Percentiles rank a stretch among this genome's conserved stretches.
phyloP scores from a whole-genome alignment of 2,113 vertebrate genomes.

The Myodes glareolus region DNA sequence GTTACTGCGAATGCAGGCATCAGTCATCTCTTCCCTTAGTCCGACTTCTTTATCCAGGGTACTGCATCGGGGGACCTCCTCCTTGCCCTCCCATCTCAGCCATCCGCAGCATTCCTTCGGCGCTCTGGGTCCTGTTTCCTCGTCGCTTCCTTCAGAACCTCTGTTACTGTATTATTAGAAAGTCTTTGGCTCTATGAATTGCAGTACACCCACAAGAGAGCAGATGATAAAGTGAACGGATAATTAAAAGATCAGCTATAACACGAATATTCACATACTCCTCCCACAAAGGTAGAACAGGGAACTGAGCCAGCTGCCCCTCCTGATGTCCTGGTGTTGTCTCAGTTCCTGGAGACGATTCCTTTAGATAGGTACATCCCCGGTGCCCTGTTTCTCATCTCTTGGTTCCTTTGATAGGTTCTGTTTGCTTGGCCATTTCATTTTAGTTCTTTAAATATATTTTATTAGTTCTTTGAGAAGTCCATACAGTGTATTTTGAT shows the following conservation, averaged over 20 bases:
- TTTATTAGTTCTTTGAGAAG: not conserved
- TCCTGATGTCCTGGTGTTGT: too few species aligned
- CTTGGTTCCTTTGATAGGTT: not conserved
- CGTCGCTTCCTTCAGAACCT: not conserved
- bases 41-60: not conserved
- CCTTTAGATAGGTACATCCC: not conserved
- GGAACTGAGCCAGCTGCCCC: too few species aligned
- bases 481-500: not conserved
- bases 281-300: not conserved
- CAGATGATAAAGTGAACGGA: too few species aligned
- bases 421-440: not conserved
- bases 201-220: not conserved
- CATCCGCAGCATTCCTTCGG: not conserved
- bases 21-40: not conserved
- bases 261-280: not conserved
- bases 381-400: not conserved
- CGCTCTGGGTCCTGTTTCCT: accelerated
- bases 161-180: too few species aligned
- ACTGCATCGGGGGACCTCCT: accelerated
- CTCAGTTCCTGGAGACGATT: not conserved
- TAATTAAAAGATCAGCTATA: not conserved
- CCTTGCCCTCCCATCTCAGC: accelerated
- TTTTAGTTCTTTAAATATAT: not conserved
- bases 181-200: not conserved
- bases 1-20: accelerated